phyloP scores from a whole-genome alignment of 1,140 invertebrate species.

The Sycophila sp. region DNA sequence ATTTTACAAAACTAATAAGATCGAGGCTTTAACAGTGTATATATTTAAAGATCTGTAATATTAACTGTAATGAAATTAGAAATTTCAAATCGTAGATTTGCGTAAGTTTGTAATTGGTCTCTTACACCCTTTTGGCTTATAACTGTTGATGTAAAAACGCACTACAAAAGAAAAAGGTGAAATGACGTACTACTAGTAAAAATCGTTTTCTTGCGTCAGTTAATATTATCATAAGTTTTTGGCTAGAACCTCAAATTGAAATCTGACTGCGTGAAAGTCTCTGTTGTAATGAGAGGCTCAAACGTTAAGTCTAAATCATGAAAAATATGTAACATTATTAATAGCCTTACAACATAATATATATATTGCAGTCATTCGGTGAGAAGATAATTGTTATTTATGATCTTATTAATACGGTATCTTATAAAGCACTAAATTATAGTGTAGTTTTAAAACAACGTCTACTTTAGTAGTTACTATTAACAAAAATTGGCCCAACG shows the following conservation, averaged over 20 bases:
- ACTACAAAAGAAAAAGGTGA: slow-evolving; percentile 7
- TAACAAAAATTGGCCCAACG: slow-evolving; percentile 10
- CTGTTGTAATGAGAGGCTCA: not conserved
- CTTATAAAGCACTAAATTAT: slow-evolving; percentile 29
- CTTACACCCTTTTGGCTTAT: slow-evolving; percentile 28
- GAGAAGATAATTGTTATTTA: slow-evolving; percentile 35
- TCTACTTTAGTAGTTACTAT: slow-evolving; percentile 28
- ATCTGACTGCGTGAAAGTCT: not conserved
- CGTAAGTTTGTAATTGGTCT: too few species aligned
- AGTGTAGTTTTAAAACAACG: slow-evolving; percentile 16
- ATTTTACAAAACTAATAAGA: too few species aligned
- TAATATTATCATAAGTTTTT: slow-evolving; percentile 29
- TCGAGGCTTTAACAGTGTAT: too few species aligned
- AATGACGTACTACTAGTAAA: slow-evolving; percentile 16
- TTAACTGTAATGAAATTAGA: too few species aligned
- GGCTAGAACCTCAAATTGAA: slow-evolving; percentile 17
- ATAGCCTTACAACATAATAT: slow-evolving; percentile 29
- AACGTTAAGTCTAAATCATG: slow-evolving; percentile 2
- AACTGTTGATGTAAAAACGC: slow-evolving; percentile 29
- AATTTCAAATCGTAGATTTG: too few species aligned
- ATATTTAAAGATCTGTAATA: not conserved
- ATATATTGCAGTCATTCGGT: slow-evolving; percentile 31
- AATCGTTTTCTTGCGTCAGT: slow-evolving; percentile 27
- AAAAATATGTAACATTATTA: slow-evolving; percentile 22
- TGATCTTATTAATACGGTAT: slow-evolving; percentile 33